Evolutionary conservation across 2,113 vertebrate genomes (phyloP).

Genomic region (Corythornis madagascariensis): DNA sequence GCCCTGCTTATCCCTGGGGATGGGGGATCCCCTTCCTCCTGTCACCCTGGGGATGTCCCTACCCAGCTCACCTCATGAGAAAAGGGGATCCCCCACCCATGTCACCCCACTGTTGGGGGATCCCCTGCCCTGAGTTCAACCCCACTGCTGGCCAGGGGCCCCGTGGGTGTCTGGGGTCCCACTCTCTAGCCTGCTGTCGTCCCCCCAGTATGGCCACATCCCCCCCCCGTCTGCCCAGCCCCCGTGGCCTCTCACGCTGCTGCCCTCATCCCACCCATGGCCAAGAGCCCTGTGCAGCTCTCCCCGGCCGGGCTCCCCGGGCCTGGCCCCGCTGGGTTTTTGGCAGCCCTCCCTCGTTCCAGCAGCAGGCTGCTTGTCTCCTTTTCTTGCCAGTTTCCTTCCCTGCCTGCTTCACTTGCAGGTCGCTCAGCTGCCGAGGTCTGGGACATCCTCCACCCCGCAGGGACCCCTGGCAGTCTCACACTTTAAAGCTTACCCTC

Average conservation of each 20-base stretch:
- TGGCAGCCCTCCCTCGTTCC: conserved; percentile 38
- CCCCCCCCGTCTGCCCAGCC: not conserved
- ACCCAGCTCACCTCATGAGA: not conserved
- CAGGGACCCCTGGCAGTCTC: not conserved
- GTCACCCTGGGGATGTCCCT: not conserved
- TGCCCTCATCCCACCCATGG: not conserved
- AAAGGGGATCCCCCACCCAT: not conserved
- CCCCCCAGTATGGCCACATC: not conserved
- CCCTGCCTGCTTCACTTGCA: not conserved
- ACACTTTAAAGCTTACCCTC: not conserved
- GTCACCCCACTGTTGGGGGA: rapidly evolving
- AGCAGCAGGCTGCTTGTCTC: conserved; percentile 53
- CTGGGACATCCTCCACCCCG: not conserved
- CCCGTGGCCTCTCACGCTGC: rapidly evolving
- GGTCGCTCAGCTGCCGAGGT: not conserved
- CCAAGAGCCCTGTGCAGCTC: not conserved
- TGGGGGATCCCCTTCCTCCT: not conserved
- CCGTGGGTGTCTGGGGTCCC: not conserved
- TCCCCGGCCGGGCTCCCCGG: not conserved
- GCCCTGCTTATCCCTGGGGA: rapidly evolving
- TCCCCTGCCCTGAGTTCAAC: not conserved
- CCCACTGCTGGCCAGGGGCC: not conserved
- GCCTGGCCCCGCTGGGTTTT: conserved; percentile 8
- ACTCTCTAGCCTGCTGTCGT: not conserved
- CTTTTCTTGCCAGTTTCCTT: conserved; percentile 58